Base-by-base conservation (phyloP, 2,113 vertebrate genomes). In the Ictidomys tridecemlineatus region DNA sequence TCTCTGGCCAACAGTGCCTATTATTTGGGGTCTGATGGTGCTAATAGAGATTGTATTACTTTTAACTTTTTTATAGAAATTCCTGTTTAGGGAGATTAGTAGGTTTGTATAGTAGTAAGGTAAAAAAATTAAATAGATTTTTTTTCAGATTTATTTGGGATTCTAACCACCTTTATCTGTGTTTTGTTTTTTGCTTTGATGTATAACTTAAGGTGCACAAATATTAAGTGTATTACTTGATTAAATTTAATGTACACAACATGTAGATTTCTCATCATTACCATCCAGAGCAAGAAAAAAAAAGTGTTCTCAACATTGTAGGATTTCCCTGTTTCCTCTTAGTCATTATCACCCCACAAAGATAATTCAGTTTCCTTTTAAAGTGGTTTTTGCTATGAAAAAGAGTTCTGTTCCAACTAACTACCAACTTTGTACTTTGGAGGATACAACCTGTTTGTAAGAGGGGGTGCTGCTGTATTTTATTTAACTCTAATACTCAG, bases 41-140 rank as follows among this genome's bases (percentile, higher is more conserved):
- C 14, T 95, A 37, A 37, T 73, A 65, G 63, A 89, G 67, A 80
- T 11, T 51, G 7, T 86, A 93, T 17, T 37, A 61, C 30, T 70
- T 70, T 73, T n/a, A 45, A n/a, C 12, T 72, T 80, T 80, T 91
- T 61, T 16, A 8, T 91, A 77, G 39, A 92, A 77, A 83, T 48
- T 48, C 28, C 61, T 87, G 79, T 86, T 84, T 79, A 79, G 83
- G 69, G 34, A 85, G 56, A 13, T 74, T 92, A 78, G 12, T 95
- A 82, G 17, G 42, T 53, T 45, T 91, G 6, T 91, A 9, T 74
- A 80, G 7, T 76, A 63, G 61, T 79, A 63, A 78, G 42, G 42
- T 20, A 72, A 51, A 78, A 51, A 53, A 87, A 42, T 6, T 14
- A 61, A 32, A 45, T 77, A 18, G 5, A 67, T 53, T 51, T 53